Percentiles rank a stretch among this genome's conserved stretches.
These are phyloP conservation scores for Rhopalosiphum padi DNA, from an alignment of 1,140 invertebrate genomes.

Conservation along the genomic window DNA sequence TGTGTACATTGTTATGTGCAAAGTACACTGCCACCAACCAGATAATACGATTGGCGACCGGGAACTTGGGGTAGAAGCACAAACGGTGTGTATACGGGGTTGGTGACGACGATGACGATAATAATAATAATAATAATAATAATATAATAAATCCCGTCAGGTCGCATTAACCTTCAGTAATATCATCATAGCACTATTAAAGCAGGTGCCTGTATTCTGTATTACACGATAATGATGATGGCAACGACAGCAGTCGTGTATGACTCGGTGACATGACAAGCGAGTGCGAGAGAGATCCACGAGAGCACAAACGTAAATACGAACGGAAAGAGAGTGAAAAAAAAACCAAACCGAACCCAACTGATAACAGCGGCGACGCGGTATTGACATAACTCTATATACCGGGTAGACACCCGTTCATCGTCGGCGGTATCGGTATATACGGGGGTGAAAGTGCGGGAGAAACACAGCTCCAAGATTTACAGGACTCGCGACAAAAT, in stretches of 20 bases:
- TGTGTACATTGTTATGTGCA: neutral
- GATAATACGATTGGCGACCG: neutral
- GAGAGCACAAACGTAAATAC: neutral
- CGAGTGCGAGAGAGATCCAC: neutral
- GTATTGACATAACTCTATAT: slow-evolving; percentile 37
- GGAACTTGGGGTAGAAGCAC: neutral
- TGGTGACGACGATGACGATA: neutral
- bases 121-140: too few relatives aligned
- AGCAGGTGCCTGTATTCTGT: neutral
- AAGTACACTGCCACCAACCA: neutral
- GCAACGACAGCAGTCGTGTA: neutral
- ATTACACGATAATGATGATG: neutral
- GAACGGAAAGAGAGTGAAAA: neutral
- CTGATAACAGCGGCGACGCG: slow-evolving; percentile 1
- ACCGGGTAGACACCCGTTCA: neutral
- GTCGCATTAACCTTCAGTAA: neutral
- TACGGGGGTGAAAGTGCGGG: neutral
- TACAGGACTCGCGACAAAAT: slow-evolving; percentile 27
- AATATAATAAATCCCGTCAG: neutral
- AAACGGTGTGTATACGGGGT: neutral
- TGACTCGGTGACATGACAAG: too few relatives aligned
- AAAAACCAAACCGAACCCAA: neutral
- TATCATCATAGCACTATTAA: neutral
- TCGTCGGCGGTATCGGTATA: too few relatives aligned
- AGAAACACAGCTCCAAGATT: slow-evolving; percentile 22